A percentile compares a stretch with the other conserved stretches of the same genome.
Conservation (phyloP, 2,888 invertebrate genomes). For the Polia nebulosa region DNA sequence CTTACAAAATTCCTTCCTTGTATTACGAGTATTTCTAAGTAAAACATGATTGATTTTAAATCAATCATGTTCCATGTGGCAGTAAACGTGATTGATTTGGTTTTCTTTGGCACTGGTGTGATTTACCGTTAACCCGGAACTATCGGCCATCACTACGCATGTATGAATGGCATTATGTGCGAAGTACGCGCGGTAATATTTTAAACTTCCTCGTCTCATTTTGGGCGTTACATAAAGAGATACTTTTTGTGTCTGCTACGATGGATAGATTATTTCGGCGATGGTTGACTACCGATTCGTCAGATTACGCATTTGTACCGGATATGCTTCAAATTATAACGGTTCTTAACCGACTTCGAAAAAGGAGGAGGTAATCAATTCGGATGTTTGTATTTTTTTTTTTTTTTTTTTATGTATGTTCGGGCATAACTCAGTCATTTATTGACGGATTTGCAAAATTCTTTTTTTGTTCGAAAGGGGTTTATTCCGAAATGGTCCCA, state of each 20-base stretch:
- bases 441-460: too few relatives aligned
- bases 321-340: too few relatives aligned
- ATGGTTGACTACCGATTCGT: neutral
- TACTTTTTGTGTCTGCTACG: conserved; percentile 1
- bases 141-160: neutral
- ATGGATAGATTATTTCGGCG: neutral
- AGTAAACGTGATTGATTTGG: conserved; percentile 21
- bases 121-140: conserved; percentile 22
- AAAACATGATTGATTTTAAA: conserved; percentile 17
- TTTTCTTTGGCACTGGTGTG: conserved; percentile 15
- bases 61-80: conserved; percentile 19
- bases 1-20: conserved; percentile 7
- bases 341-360: too few relatives aligned
- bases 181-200: conserved; percentile 6
- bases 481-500: too few relatives aligned
- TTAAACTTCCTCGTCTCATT: conserved; percentile 36
- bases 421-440: too few relatives aligned
- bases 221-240: conserved; percentile 22
- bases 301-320: conserved; percentile 12
- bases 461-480: too few relatives aligned
- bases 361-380: too few relatives aligned
- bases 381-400: too few relatives aligned
- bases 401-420: too few relatives aligned
- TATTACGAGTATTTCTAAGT: neutral
- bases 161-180: neutral